phyloP scores from a whole-genome alignment of 2,113 vertebrate species.

The Benitochromis conjunctus region DNA sequence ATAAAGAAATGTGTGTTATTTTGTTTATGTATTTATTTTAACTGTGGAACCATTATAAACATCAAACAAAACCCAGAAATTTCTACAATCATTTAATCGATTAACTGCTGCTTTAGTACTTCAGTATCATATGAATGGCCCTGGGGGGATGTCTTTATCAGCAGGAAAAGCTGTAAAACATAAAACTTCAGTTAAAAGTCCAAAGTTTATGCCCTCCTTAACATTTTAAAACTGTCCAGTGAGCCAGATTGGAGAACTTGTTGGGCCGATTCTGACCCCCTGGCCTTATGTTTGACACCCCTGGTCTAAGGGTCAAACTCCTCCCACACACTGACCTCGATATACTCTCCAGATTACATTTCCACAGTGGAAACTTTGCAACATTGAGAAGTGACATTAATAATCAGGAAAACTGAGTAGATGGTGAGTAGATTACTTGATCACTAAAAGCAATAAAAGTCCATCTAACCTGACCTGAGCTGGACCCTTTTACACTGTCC shows the following conservation, averaged over 20 bases:
- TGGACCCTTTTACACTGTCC: neutral
- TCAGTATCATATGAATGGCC: neutral
- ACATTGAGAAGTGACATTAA: neutral
- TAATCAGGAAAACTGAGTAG: neutral
- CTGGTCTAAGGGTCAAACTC: neutral
- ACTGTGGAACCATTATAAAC: neutral
- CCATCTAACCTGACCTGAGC: constrained; percentile 9
- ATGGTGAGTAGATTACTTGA: neutral
- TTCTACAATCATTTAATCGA: neutral
- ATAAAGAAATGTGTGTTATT: neutral
- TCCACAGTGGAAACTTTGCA: neutral
- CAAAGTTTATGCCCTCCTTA: neutral
- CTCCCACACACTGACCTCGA: neutral
- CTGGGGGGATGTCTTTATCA: neutral
- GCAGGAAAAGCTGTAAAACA: neutral
- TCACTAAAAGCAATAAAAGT: constrained; percentile 41
- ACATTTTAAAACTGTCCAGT: neutral
- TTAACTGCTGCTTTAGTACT: neutral
- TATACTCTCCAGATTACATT: neutral
- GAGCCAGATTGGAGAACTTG: neutral
- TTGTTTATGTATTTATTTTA: neutral
- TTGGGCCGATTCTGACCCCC: neutral
- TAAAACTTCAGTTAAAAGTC: neutral
- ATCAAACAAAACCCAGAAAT: neutral
- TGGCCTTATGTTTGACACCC: neutral